Conservation (phyloP, 2,797 vertebrate genomes). For the Gouania willdenowi region DNA sequence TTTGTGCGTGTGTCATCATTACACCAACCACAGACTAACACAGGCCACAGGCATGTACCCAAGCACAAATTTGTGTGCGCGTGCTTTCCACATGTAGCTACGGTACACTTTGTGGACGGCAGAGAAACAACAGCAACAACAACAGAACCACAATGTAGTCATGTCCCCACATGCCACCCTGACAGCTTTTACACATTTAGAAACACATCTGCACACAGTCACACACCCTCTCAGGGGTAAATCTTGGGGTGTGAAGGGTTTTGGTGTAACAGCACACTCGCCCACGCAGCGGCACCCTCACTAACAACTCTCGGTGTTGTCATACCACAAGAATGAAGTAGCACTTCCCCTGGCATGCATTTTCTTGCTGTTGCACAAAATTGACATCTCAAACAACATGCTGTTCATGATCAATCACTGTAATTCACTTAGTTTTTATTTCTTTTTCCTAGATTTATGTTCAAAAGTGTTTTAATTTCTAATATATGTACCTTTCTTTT, state of each 20-base stretch:
- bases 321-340: conserved; percentile 53
- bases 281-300: conserved; percentile 28
- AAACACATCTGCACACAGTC: conserved; percentile 19
- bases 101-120: conserved; percentile 29
- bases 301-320: conserved; percentile 50
- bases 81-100: conserved; percentile 9
- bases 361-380: conserved; percentile 27
- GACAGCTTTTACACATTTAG: conserved; percentile 6
- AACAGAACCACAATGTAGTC: conserved; percentile 5
- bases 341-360: conserved; percentile 13
- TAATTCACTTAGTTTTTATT: too few relatives aligned
- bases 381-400: too few relatives aligned
- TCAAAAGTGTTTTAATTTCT: too few relatives aligned
- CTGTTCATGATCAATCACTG: too few relatives aligned
- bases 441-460: too few relatives aligned
- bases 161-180: conserved; percentile 28
- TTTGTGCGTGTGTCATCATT: conserved; percentile 72
- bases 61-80: conserved; percentile 34
- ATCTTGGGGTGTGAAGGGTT: conserved; percentile 33
- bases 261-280: conserved; percentile 12
- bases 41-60: conserved; percentile 77
- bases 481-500: too few relatives aligned
- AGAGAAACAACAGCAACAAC: conserved; percentile 37
- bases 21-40: conserved; percentile 74
- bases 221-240: conserved; percentile 1